A percentile compares a stretch with the other conserved stretches of the same genome.
phyloP scores from a whole-genome alignment of 2,797 vertebrate genomes.

The Ispidina lecontei region DNA sequence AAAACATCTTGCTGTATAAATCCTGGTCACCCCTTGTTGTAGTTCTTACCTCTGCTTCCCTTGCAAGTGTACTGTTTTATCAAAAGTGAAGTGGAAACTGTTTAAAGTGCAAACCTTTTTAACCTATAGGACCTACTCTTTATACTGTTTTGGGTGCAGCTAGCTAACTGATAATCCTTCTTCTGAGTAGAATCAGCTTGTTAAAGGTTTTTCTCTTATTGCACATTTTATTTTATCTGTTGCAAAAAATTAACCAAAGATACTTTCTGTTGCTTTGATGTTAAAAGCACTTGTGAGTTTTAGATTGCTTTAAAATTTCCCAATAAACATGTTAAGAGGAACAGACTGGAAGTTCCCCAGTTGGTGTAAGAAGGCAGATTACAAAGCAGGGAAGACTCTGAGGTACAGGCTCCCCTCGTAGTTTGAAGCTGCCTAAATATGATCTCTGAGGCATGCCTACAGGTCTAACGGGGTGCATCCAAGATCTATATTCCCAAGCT shows the following conservation, averaged over 20 bases:
- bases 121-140: not conserved
- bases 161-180: not conserved
- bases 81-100: not conserved
- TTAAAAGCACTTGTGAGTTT: not conserved
- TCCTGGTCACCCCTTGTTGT: not conserved
- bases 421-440: constrained; percentile 9
- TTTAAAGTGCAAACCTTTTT: not conserved
- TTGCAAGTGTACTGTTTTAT: not conserved
- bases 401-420: not conserved
- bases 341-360: constrained; percentile 45
- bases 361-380: constrained; percentile 39
- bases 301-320: constrained; percentile 29
- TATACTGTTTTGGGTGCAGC: not conserved
- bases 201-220: constrained; percentile 37
- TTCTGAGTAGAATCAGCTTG: not conserved
- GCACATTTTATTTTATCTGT: not conserved
- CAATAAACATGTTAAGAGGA: constrained; percentile 64
- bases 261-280: not conserved
- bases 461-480: not conserved
- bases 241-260: not conserved
- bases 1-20: constrained; percentile 1
- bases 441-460: constrained; percentile 2
- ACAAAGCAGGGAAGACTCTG: constrained; percentile 33
- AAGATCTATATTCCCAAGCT: not conserved
- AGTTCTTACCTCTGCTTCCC: not conserved